These are phyloP conservation scores for Synergus itoensis DNA, from an alignment of 2,888 invertebrate genomes.

Conservation along the genomic window DNA sequence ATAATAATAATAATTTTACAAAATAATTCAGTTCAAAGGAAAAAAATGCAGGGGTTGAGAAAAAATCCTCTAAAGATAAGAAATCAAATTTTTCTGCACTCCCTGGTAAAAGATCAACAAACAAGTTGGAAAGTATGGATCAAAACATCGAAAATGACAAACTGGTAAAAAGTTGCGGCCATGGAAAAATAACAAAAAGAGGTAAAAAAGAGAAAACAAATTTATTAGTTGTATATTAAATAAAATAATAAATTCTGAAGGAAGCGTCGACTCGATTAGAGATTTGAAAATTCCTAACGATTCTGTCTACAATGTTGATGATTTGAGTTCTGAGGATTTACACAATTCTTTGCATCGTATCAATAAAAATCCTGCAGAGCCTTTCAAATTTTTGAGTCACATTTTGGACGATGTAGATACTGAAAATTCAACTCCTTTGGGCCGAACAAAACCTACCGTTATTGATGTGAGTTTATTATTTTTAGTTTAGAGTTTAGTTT, in stretches of 20 bases:
- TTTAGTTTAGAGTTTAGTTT: not conserved
- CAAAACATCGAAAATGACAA: not conserved
- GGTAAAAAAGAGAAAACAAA: not conserved
- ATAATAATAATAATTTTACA: not conserved
- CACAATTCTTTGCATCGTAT: slow-evolving; percentile 42
- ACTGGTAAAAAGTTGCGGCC: not conserved
- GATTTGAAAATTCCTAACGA: not conserved
- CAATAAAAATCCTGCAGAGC: slow-evolving; percentile 42
- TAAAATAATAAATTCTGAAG: slow-evolving; percentile 1
- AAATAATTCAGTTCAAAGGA: slow-evolving; percentile 1
- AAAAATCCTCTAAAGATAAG: not conserved
- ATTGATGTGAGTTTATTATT: slow-evolving; percentile 38
- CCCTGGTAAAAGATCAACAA: not conserved
- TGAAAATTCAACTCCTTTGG: not conserved
- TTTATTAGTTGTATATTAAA: not conserved
- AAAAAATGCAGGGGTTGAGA: not conserved
- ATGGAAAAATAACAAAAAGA: not conserved
- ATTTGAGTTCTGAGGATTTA: slow-evolving; percentile 38
- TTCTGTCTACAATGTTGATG: slow-evolving; percentile 2
- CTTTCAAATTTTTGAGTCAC: slow-evolving; percentile 42
- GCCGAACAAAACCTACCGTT: not conserved
- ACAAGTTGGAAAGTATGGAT: not conserved
- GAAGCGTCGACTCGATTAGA: not conserved
- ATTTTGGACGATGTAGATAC: slow-evolving; percentile 18
- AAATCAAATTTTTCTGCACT: not conserved